These are phyloP conservation scores for Callitettix versicolor DNA, from an alignment of 1,140 invertebrate genomes.

Conservation along the genomic window DNA sequence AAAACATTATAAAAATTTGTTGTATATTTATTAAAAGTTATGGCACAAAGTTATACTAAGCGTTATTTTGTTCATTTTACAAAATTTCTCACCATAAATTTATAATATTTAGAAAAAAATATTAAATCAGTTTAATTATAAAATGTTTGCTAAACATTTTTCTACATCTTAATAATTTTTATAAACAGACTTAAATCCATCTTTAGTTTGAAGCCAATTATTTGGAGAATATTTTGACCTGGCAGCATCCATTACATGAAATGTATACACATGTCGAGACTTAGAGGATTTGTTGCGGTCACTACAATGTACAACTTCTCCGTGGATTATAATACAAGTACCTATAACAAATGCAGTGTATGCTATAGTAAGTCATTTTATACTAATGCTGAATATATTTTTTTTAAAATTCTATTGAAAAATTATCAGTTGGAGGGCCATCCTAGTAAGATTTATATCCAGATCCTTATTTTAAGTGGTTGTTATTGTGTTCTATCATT, in stretches of 20 bases:
- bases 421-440: background rate
- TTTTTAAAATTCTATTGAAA: conserved; percentile 3
- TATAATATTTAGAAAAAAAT: no score
- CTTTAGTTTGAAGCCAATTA: conserved; percentile 74
- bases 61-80: no score
- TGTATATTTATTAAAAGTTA: no score
- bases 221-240: conserved; percentile 62
- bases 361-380: background rate
- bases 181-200: conserved; percentile 49
- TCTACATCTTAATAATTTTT: conserved; percentile 11
- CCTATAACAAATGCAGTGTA: conserved; percentile 44
- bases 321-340: conserved; percentile 79
- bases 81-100: no score
- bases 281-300: conserved; percentile 69
- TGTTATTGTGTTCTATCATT: no score
- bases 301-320: conserved; percentile 88
- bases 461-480: no score
- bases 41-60: no score
- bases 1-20: no score
- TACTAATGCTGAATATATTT: background rate
- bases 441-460: background rate
- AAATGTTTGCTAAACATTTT: no score
- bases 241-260: conserved; percentile 80
- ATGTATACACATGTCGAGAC: conserved; percentile 90
- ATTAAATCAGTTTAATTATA: no score